These are phyloP conservation scores for Ostrea denselamellosa DNA, from an alignment of 1,140 invertebrate species.

Conservation along the genomic window DNA sequence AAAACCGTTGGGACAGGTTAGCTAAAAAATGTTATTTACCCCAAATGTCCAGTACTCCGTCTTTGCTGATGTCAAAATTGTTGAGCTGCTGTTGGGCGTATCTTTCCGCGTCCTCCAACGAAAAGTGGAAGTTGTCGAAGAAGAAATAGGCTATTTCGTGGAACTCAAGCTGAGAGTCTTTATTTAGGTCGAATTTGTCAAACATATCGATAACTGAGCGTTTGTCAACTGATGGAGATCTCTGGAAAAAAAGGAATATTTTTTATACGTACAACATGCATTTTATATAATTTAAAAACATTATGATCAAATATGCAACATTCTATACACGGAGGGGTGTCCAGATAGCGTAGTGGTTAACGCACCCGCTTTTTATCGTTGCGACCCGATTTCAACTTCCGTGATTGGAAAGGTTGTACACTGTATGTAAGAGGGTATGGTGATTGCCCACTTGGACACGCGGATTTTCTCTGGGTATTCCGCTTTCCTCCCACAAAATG, in stretches of 20 bases:
- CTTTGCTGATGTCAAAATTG: conserved; percentile 15
- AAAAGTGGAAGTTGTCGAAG: conserved; percentile 31
- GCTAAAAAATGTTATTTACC: background rate
- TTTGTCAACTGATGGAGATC: conserved; percentile 10
- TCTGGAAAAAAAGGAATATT: background rate
- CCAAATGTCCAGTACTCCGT: conserved; percentile 5
- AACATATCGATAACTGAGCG: conserved; percentile 24
- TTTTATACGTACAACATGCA: too few relatives aligned
- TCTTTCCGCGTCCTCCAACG: background rate
- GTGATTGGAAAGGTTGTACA: too few relatives aligned
- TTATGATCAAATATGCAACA: too few relatives aligned
- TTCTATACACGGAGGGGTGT: too few relatives aligned
- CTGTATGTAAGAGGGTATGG: too few relatives aligned
- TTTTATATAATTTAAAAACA: too few relatives aligned
- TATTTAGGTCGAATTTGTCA: conserved; percentile 9
- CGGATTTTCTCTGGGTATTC: too few relatives aligned
- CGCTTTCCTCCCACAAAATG: too few relatives aligned
- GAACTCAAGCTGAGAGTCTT: background rate
- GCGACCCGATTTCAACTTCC: too few relatives aligned
- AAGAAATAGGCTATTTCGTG: conserved; percentile 34
- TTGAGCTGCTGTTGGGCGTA: conserved; percentile 21
- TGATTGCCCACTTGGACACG: too few relatives aligned
- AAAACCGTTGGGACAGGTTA: background rate
- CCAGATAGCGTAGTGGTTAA: too few relatives aligned
- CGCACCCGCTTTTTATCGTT: too few relatives aligned